Evolutionary conservation across 64 coral and sea anemone species (phyloP), one percentile per base, ranked within the genome.

Genomic region (Exaiptasia diaphana): DNA sequence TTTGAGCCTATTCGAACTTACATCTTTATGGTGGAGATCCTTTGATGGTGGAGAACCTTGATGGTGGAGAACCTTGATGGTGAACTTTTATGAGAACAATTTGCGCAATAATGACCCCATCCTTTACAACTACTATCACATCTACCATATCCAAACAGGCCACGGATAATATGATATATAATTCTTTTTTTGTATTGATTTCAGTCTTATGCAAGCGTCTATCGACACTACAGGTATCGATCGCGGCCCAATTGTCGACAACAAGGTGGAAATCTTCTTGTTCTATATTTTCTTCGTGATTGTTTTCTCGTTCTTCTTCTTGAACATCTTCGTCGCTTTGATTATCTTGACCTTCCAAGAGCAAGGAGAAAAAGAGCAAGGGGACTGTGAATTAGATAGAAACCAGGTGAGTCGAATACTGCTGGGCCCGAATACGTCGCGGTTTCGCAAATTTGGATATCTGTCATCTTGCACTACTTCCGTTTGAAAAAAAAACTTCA

Each of bases 251-350:
- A 88, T 99, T 9, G 77, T 87, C 4, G 90, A 87, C 55, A 88
- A 92, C 95, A 92, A 91, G 56, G 81, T 99, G 25, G 79, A 99
- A 44, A 99, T 92, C 33, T 78, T 83, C 0, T 75, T 99, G 1
- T 99, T 92, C 73, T 99, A 99, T 25, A 99, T 99, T 70, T 99
- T 91, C 74, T 99, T 99, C 59, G 95, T 99, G 27, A 83, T 99
- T 7, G 90, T 99, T 14, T 99, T 99, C 50, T 92, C 95, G 22
- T 99, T 99, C 76, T 99, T 99, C 85, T 99, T 99, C 67, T 63
- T 99, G 26, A 99, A 99, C 75, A 99, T 99, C 54, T 99, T 99
- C 84, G 95, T 99, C n/a, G 95, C 95, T 61, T 85, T 99, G 3
- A 91, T 99, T 74, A 99, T 99, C 58, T 61, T 99, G 8, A 99